phyloP scores from a whole-genome alignment of 1,140 invertebrate genomes.

The Drosophila pruinosa region DNA sequence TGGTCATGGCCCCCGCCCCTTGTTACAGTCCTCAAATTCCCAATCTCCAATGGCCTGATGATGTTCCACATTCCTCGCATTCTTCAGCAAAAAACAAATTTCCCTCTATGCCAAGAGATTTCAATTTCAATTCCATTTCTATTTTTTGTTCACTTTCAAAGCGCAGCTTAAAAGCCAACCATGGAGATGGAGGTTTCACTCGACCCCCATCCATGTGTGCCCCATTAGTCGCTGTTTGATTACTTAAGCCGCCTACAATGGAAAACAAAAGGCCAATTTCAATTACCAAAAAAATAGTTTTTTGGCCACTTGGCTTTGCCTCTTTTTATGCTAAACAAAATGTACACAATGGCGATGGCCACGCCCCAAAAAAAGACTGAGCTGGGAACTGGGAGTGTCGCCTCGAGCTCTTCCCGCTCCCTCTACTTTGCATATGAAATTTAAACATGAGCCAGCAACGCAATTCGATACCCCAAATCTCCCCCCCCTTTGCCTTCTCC shows the following conservation, averaged over 20 bases:
- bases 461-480: constrained; percentile 5
- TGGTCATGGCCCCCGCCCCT: constrained; percentile 17
- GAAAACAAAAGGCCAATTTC: constrained; percentile 63
- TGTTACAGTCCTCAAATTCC: constrained; percentile 21
- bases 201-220: constrained; percentile 12
- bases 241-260: constrained; percentile 71
- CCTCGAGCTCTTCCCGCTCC: not conserved
- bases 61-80: constrained; percentile 64
- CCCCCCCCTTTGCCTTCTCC: too few species aligned
- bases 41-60: constrained; percentile 27
- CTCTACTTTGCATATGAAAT: constrained; percentile 29
- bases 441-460: constrained; percentile 23
- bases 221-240: constrained; percentile 51
- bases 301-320: constrained; percentile 50
- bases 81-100: constrained; percentile 9
- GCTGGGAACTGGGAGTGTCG: constrained; percentile 36
- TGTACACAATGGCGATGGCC: constrained; percentile 1
- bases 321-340: constrained; percentile 54
- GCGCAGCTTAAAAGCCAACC: constrained; percentile 43
- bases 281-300: constrained; percentile 73
- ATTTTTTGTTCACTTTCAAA: constrained; percentile 56
- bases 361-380: not conserved
- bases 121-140: constrained; percentile 13
- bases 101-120: constrained; percentile 7
- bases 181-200: not conserved